Percentiles rank a stretch among this genome's conserved stretches.
Conservation (phyloP, 2,888 invertebrate genomes). For the Callosobruchus maculatus region DNA sequence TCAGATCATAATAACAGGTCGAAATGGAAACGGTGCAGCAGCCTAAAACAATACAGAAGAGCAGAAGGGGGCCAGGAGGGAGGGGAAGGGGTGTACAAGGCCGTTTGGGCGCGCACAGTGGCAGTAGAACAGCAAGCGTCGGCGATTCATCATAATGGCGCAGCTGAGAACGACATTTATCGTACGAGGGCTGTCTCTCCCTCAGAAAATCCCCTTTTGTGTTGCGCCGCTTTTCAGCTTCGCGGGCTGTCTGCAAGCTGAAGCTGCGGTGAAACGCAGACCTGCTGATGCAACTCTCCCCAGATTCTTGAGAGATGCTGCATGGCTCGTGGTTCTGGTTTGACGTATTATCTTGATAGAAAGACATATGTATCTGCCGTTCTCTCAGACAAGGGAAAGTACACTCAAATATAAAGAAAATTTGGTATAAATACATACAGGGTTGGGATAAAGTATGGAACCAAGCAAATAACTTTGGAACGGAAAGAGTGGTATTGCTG, state of each 20-base stretch:
- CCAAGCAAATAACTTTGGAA: too few relatives aligned
- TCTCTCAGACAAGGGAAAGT: too few relatives aligned
- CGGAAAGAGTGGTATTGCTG: too few relatives aligned
- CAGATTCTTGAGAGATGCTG: not conserved
- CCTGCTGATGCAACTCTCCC: not conserved
- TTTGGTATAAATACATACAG: too few relatives aligned
- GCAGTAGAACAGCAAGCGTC: not conserved
- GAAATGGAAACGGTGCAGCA: not conserved
- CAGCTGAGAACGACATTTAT: not conserved
- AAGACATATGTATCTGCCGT: too few relatives aligned
- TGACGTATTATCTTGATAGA: too few relatives aligned
- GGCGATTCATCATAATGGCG: not conserved
- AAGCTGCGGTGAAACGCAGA: not conserved
- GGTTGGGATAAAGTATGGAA: too few relatives aligned
- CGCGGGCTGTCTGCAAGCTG: not conserved
- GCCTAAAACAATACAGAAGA: not conserved
- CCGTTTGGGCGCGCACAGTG: not conserved
- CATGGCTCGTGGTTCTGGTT: too few relatives aligned
- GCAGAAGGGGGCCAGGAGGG: too few relatives aligned
- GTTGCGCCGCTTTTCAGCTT: not conserved
- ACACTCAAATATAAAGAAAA: too few relatives aligned
- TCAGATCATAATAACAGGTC: too few relatives aligned
- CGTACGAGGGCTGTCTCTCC: not conserved
- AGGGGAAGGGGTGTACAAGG: too few relatives aligned
- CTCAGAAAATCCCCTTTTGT: not conserved